A percentile compares a stretch with the other conserved stretches of the same genome.
Evolutionary conservation across 2,888 invertebrate species (phyloP).

Genomic region (Pardosa pseudoannulata): DNA sequence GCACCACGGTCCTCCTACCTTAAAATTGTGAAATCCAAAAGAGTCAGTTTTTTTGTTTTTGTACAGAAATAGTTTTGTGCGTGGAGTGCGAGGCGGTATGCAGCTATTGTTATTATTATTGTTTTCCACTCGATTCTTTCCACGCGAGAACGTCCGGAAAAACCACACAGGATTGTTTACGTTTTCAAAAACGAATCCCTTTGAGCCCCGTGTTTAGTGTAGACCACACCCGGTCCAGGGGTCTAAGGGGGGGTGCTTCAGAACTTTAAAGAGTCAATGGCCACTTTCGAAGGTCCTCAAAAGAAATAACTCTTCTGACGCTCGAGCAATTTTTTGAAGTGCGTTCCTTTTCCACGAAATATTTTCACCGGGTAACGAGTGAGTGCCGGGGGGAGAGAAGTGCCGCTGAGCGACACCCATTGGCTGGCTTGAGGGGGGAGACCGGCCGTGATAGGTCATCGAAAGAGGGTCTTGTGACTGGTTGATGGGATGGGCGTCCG

Average conservation of each 20-base stretch:
- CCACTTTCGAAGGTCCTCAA: neutral
- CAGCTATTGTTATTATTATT: too few species aligned
- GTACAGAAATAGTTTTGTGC: too few species aligned
- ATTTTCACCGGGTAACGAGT: conserved; percentile 20
- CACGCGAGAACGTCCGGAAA: too few species aligned
- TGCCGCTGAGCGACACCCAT: conserved; percentile 28
- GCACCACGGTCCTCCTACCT: too few species aligned
- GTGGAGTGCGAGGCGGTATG: too few species aligned
- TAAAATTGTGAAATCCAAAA: too few species aligned
- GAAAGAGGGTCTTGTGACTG: conserved; percentile 62
- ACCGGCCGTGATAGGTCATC: conserved; percentile 66
- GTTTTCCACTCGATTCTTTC: too few species aligned
- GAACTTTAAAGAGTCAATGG: neutral
- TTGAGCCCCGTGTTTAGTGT: neutral
- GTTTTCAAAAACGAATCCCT: conserved; percentile 6
- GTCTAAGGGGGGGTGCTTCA: conserved; percentile 2
- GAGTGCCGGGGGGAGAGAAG: conserved; percentile 12
- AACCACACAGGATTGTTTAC: too few species aligned
- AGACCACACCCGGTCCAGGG: conserved; percentile 32
- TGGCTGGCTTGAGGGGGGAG: conserved; percentile 51
- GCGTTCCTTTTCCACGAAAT: conserved; percentile 10
- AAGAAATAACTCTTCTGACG: neutral
- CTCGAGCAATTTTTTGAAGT: conserved; percentile 58
- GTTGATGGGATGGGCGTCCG: conserved; percentile 60
- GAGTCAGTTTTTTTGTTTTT: too few species aligned